A percentile compares a stretch with the other conserved stretches of the same genome.
Conservation (phyloP, 2,113 vertebrate species). For the Triplophysa rosa region DNA sequence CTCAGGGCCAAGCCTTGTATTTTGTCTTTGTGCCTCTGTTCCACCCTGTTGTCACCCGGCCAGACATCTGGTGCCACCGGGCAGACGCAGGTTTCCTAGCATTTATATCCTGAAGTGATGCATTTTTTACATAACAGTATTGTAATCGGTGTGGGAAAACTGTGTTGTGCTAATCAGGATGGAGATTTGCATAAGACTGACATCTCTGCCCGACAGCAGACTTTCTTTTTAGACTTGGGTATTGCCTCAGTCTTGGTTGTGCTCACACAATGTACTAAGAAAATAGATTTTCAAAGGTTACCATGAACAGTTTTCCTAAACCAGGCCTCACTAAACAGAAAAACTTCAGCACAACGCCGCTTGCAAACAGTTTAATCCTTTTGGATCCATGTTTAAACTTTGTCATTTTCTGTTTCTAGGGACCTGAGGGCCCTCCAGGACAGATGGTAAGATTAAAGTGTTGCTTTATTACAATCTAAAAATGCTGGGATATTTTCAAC, state of each 20-base stretch:
- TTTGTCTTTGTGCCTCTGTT: neutral
- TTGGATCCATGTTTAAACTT: slow-evolving; percentile 67
- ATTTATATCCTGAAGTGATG: neutral
- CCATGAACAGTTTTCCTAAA: slow-evolving; percentile 47
- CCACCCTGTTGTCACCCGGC: neutral
- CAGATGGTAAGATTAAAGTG: slow-evolving; percentile 81
- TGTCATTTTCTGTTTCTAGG: slow-evolving; percentile 73
- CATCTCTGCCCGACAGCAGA: neutral
- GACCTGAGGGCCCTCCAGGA: slow-evolving; percentile 89
- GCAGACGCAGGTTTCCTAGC: neutral
- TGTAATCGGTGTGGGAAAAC: neutral
- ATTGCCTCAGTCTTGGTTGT: neutral
- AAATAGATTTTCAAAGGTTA: slow-evolving; percentile 53
- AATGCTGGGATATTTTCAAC: too few relatives aligned
- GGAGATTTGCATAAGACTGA: neutral
- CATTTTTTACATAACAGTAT: neutral
- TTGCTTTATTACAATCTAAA: too few relatives aligned
- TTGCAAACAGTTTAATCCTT: slow-evolving; percentile 61
- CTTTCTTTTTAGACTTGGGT: neutral
- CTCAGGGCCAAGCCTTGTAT: slow-evolving; percentile 5
- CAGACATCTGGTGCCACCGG: neutral
- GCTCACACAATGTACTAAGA: neutral
- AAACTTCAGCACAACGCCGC: slow-evolving; percentile 47
- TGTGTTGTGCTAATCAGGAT: neutral
- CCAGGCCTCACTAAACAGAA: slow-evolving; percentile 55